Evolutionary conservation across 2,113 vertebrate genomes (phyloP), one percentile per base, ranked within the genome.

Genomic region (Telmatochromis bifrenatus): DNA sequence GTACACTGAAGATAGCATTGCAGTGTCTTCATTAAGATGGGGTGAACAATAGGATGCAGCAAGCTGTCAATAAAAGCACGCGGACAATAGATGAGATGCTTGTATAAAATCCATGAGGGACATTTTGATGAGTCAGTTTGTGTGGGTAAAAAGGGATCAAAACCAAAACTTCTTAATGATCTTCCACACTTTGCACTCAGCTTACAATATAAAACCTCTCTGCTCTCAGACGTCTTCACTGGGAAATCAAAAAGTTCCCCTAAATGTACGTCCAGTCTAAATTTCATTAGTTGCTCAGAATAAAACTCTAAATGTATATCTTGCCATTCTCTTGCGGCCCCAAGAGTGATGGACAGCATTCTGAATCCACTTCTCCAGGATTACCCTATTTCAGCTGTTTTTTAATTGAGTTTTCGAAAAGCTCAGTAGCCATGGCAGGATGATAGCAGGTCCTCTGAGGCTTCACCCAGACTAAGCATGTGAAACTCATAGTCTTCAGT

Each of bases 341-440:
- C 35, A 4, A 68, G 19, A 75, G 51, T 62, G 83, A 87, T 26
- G 54, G 85, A 79, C 79, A 84, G 58, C 80, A 39, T 21, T 81
- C 65, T 81, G n/a, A 89, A 88, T 75, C n/a, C 45, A 85, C 23
- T 84, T 83, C 79, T 21, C 7, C 21, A 55, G 47, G 85, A 87
- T 87, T 85, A 73, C 26, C 51, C 62, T 35, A 70, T 85, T 85
- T 91, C 60, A 81, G 84, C 88, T 65, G 21, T 75, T 89, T 80
- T 84, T 68, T 94, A 93, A 91, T 93, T 95, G 86, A 93, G 88
- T 89, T 94, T 88, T 62, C 81, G 49, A 91, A 91, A 89, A 84
- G 33, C 86, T 84, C 83, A 73, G 84, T 12, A 23, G 86, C 84
- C 85, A n/a, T 26, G 62, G 11, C 84, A 60, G 79, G 79, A 42